Conservation (phyloP, 2,888 invertebrate genomes). For the Calliphora vomitoria region DNA sequence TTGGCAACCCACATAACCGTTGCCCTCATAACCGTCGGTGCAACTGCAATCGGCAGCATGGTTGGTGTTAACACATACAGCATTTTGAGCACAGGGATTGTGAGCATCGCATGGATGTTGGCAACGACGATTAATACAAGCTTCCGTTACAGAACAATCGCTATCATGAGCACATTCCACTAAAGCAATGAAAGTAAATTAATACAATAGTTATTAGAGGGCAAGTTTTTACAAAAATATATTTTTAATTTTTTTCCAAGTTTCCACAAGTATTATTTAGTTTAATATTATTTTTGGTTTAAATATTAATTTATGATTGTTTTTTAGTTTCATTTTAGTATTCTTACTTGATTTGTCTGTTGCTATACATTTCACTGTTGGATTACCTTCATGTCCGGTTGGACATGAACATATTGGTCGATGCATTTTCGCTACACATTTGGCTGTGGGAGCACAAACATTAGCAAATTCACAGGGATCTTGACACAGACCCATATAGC, state of each 20-base stretch:
- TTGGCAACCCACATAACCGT: slow-evolving; percentile 92
- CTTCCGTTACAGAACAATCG: slow-evolving; percentile 94
- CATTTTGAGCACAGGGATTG: slow-evolving; percentile 93
- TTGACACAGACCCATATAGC: slow-evolving; percentile 92
- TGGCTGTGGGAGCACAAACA: slow-evolving; percentile 90
- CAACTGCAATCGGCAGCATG: slow-evolving; percentile 95
- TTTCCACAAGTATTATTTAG: slow-evolving; percentile 19
- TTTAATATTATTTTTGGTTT: slow-evolving; percentile 41
- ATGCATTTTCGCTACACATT: slow-evolving; percentile 92
- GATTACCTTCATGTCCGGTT: slow-evolving; percentile 92
- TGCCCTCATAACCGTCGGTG: slow-evolving; percentile 93
- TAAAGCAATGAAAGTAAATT: slow-evolving; percentile 79
- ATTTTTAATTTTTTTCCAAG: slow-evolving; percentile 31
- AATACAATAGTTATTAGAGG: neutral
- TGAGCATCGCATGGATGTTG: slow-evolving; percentile 94
- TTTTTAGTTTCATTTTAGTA: slow-evolving; percentile 73
- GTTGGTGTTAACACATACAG: slow-evolving; percentile 94
- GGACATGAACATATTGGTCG: slow-evolving; percentile 93
- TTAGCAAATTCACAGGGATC: slow-evolving; percentile 93
- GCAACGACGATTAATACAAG: slow-evolving; percentile 93
- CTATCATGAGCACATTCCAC: slow-evolving; percentile 94
- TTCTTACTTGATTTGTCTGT: slow-evolving; percentile 90
- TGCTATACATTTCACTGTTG: slow-evolving; percentile 91
- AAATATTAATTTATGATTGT: slow-evolving; percentile 12
- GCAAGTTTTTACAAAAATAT: too few relatives aligned